Evolutionary conservation across 1,140 invertebrate genomes (phyloP), one percentile per base, ranked within the genome.

Genomic region (Drosophila triauraria): DNA sequence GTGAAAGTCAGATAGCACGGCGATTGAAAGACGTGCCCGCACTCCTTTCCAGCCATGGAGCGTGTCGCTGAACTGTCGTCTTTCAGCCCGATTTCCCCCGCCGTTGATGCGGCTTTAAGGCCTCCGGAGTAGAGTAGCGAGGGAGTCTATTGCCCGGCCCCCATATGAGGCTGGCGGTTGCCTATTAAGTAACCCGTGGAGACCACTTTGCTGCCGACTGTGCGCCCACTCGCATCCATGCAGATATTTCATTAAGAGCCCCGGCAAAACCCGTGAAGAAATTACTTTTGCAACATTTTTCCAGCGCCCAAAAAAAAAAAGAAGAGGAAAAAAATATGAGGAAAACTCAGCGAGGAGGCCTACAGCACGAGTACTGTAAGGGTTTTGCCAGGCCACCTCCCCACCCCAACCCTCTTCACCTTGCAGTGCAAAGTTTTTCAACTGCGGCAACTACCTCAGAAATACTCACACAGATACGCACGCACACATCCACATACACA

Each of bases 201-300:
- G 67, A 68, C 71, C 68, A 83, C 60, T 64, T 83, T 70, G 69
- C 75, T 58, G 56, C 59, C 64, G 78, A 71, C 74, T 78, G 75
- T 63, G 44, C 74, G 44, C 56, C 48, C 56, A 70, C 54, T 69
- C 40, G 62, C 61, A 58, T 40, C 46, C 57, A 53, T 63, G 42
- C 46, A 65, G 71, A 82, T 68, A 79, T 67, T 83, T 67, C 67
- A 87, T 86, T 79, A 86, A 87, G 83, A 79, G 83, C 69, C 76
- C 40, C 60, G 77, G 64, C 70, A 79, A 75, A 75, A 51, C 75
- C 78, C 69, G 75, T 86, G 84, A 87, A 87, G 83, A 87, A 87
- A 87, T 83, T 87, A 87, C 80, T 88, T 88, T 88, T 88, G 84
- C 74, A 51, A 83, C 84, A 90, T 80, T 87, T 54, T 88, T 78